Percentiles rank a stretch among this genome's conserved stretches.
Evolutionary conservation across 2,797 vertebrate species (phyloP).

Genomic region (Uromys caudimaculatus): DNA sequence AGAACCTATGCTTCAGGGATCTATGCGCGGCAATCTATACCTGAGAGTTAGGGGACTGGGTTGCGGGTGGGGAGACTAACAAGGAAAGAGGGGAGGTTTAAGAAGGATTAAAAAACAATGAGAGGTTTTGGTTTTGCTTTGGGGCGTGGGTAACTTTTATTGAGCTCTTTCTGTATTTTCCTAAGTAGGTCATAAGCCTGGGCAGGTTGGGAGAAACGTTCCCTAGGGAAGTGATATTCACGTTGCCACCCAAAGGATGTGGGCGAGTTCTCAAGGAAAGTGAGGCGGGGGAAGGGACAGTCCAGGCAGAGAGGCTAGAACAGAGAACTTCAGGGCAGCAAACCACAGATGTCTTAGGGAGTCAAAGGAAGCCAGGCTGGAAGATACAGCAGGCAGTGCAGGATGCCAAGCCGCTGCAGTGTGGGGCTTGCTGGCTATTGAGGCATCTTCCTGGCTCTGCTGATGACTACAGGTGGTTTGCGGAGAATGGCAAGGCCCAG

Average conservation of each 20-base stretch:
- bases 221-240: background rate
- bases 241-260: background rate
- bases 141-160: background rate
- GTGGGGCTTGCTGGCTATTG: background rate
- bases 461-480: background rate
- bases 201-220: background rate
- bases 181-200: background rate
- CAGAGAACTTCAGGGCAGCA: background rate
- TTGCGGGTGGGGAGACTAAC: background rate
- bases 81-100: background rate
- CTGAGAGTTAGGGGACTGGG: background rate
- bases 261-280: background rate
- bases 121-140: slow-evolving; percentile 1
- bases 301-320: background rate
- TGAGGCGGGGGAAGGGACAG: background rate
- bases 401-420: background rate
- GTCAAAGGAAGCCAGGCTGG: background rate
- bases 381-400: background rate
- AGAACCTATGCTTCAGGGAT: background rate
- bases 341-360: background rate
- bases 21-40: background rate
- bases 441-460: background rate
- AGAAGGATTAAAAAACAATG: slow-evolving; percentile 1
- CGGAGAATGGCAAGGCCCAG: background rate
- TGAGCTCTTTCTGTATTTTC: background rate